Evolutionary conservation across 2,888 invertebrate species (phyloP).

Genomic region (Harpalus rufipes): DNA sequence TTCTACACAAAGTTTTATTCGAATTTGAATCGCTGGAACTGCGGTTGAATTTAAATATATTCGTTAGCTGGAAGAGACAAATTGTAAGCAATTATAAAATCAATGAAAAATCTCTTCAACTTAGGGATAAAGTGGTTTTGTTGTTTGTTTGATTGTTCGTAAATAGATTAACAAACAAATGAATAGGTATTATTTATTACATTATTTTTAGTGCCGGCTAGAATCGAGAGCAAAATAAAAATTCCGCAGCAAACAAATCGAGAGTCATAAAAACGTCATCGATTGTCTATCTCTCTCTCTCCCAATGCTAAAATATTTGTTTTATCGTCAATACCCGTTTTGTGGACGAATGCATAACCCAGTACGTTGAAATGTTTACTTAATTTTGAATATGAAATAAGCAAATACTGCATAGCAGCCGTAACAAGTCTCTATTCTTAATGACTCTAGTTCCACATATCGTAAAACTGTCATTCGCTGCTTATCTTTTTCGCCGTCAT

Average conservation of each 20-base stretch:
- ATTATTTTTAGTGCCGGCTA: conserved; percentile 8
- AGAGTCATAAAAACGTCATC: conserved; percentile 45
- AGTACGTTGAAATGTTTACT: conserved; percentile 18
- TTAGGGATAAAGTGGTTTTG: conserved; percentile 6
- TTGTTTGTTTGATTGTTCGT: conserved; percentile 26
- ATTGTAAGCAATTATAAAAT: background rate
- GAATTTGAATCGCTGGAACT: background rate
- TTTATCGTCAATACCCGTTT: conserved; percentile 25
- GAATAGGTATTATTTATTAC: conserved; percentile 9
- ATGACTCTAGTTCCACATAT: conserved; percentile 29
- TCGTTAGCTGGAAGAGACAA: background rate
- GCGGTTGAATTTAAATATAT: background rate
- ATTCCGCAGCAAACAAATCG: conserved; percentile 48
- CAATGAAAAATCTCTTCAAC: background rate
- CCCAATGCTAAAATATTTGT: conserved; percentile 34
- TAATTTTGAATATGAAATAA: conserved; percentile 42
- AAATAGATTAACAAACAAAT: conserved; percentile 34
- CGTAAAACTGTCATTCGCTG: conserved; percentile 22
- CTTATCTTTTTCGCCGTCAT: conserved; percentile 32
- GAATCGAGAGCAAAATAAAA: conserved; percentile 26
- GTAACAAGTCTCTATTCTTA: conserved; percentile 18
- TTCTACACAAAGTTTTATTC: background rate
- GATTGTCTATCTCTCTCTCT: conserved; percentile 30
- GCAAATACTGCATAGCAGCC: background rate
- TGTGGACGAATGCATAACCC: conserved; percentile 28